These are phyloP conservation scores for Drosophila parabipectinata DNA, from an alignment of 1,140 invertebrate genomes.

Conservation along the genomic window DNA sequence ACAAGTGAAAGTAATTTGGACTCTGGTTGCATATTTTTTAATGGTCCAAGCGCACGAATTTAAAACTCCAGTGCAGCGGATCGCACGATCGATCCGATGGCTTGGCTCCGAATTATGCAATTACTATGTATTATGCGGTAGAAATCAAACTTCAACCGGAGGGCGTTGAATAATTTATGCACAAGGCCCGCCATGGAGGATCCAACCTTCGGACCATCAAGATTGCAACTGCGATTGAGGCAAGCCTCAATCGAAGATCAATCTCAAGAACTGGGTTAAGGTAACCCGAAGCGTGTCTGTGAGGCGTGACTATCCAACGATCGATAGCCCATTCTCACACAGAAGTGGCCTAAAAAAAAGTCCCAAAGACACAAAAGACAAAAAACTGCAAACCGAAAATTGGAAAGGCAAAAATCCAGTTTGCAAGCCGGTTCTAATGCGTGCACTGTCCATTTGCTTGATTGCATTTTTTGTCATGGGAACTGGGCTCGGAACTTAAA, in stretches of 20 bases:
- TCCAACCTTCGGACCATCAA: conserved; percentile 30
- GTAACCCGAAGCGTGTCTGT: conserved; percentile 49
- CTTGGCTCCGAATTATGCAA: conserved; percentile 43
- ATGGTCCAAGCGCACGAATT: conserved; percentile 50
- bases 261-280: conserved; percentile 65
- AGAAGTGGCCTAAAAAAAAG: conserved; percentile 38
- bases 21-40: conserved; percentile 63
- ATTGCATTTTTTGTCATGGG: conserved; percentile 24
- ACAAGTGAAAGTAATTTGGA: conserved; percentile 75
- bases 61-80: conserved; percentile 34
- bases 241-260: conserved; percentile 27
- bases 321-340: conserved; percentile 35
- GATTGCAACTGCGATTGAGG: conserved; percentile 4
- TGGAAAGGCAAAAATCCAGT: conserved; percentile 71
- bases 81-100: conserved; percentile 40
- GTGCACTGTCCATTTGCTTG: conserved; percentile 51
- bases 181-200: conserved; percentile 64
- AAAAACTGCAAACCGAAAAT: conserved; percentile 54
- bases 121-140: conserved; percentile 21
- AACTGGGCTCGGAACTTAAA: conserved; percentile 29
- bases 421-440: conserved; percentile 74
- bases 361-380: conserved; percentile 5
- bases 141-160: conserved; percentile 20
- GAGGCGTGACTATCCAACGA: conserved; percentile 48
- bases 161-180: conserved; percentile 55